A percentile compares a stretch with the other conserved stretches of the same genome.
These are phyloP conservation scores for Trichogramma evanescens DNA, from an alignment of 2,888 invertebrate species.

Conservation along the genomic window DNA sequence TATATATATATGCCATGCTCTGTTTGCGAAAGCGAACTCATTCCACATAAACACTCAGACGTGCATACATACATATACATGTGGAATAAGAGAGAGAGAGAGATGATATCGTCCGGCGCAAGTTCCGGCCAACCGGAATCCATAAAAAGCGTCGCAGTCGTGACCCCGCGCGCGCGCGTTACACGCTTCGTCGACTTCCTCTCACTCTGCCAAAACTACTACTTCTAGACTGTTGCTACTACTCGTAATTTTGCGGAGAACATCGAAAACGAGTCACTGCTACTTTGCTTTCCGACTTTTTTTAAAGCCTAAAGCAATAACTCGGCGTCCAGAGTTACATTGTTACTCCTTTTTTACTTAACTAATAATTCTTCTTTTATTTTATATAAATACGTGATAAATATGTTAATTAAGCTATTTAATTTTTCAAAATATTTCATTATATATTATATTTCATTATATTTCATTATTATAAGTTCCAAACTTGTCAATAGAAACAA, in stretches of 20 bases:
- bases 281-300: constrained; percentile 6
- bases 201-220: constrained; percentile 7
- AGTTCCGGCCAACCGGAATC: constrained; percentile 41
- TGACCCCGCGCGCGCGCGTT: constrained; percentile 23
- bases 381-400: not conserved
- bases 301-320: too few relatives aligned
- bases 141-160: constrained; percentile 39
- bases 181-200: constrained; percentile 28
- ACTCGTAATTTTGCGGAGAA: constrained; percentile 16
- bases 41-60: too few relatives aligned
- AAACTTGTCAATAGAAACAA: too few relatives aligned
- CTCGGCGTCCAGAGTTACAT: not conserved
- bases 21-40: constrained; percentile 13
- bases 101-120: constrained; percentile 40
- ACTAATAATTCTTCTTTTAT: constrained; percentile 11
- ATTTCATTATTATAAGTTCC: too few relatives aligned
- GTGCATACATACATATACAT: too few relatives aligned
- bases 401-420: too few relatives aligned
- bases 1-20: constrained; percentile 2
- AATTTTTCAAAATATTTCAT: too few relatives aligned
- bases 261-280: constrained; percentile 12
- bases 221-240: not conserved
- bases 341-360: constrained; percentile 4
- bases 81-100: constrained; percentile 5
- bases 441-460: too few relatives aligned